A percentile compares a stretch with the other conserved stretches of the same genome.
Conservation (phyloP, 2,113 vertebrate genomes). For the Corythaixoides concolor region DNA sequence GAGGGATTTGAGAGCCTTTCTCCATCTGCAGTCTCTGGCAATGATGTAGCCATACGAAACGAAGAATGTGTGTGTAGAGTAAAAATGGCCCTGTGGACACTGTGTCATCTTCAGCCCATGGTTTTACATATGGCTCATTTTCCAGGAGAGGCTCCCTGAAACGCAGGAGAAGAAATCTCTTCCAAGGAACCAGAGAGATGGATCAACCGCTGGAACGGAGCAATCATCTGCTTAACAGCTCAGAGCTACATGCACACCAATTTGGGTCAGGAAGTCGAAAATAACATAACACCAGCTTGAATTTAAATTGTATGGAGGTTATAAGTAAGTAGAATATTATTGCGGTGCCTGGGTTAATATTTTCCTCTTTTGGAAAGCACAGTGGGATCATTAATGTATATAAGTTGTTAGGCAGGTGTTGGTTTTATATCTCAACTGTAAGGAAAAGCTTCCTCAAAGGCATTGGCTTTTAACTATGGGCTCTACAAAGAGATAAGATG, state of each 20-base stretch:
- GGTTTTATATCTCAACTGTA: constrained; percentile 28
- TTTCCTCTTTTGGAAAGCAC: constrained; percentile 27
- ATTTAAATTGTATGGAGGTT: constrained; percentile 5
- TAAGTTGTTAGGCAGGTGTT: constrained; percentile 8
- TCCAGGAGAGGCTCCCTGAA: background rate
- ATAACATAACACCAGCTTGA: constrained; percentile 25
- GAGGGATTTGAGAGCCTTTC: constrained; percentile 68
- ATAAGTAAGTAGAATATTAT: background rate
- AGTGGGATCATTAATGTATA: background rate
- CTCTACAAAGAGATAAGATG: constrained; percentile 1
- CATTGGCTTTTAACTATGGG: background rate
- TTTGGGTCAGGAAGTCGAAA: constrained; percentile 51
- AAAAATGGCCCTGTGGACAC: constrained; percentile 46
- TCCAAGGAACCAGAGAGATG: constrained; percentile 15
- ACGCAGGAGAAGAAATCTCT: background rate
- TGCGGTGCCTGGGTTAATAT: constrained; percentile 9
- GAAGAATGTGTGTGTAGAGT: background rate
- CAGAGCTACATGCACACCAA: background rate
- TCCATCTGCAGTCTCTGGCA: constrained; percentile 33
- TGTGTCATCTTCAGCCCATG: background rate
- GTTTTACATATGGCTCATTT: background rate
- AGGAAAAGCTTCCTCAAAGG: constrained; percentile 33
- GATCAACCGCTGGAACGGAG: background rate
- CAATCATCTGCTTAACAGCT: constrained; percentile 43
- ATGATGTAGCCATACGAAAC: background rate